Base-by-base conservation (phyloP, 2,113 vertebrate species). In the Setophaga kirtlandii region DNA sequence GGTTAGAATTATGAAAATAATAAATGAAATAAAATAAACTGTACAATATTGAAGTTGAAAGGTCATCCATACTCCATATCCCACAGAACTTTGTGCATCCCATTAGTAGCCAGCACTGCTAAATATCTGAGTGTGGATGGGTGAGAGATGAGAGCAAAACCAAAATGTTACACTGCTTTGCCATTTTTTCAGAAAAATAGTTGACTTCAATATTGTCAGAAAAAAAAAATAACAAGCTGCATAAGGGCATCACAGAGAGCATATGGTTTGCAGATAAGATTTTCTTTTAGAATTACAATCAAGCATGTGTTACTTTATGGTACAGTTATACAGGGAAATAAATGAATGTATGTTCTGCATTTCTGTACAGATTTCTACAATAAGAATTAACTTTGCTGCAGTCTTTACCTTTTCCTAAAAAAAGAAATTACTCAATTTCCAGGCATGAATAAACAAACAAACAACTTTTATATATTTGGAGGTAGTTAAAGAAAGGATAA, bases 361-460 rank as follows among this genome's bases (percentile, higher is more conserved):
- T 90, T 87, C 69, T 73, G 47, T 76, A 68, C 41, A 69, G 78
- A 81, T 83, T 94, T 70, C 76, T 62, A 49, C 82, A 80, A 22
- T 12, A 77, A 86, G 68, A 88, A 89, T 94, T 91, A 94, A 88
- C 49, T 94, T 87, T 76, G 39, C 13, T 93, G 73, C 47, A 75
- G 41, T 71, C 74, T 75, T 50, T 75, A 82, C 64, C 64, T 87
- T 95, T 87, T 81, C 23, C 74, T 64, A 33, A 75, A 89, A 90
- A 80, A 71, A 41, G 15, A 81, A 94, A 96, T 90, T 47, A 60
- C 30, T 83, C 55, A 23, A 55, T 95, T 95, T 96, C 46, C 56
- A 93, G 63, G 64, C 94, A 91, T 73, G 89, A 93, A 94, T 84
- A 94, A 95, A 91, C 83, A 95, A 95, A 91, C 83, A 95, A 94